Evolutionary conservation across 2,797 vertebrate genomes (phyloP).

Genomic region (Miichthys miiuy): DNA sequence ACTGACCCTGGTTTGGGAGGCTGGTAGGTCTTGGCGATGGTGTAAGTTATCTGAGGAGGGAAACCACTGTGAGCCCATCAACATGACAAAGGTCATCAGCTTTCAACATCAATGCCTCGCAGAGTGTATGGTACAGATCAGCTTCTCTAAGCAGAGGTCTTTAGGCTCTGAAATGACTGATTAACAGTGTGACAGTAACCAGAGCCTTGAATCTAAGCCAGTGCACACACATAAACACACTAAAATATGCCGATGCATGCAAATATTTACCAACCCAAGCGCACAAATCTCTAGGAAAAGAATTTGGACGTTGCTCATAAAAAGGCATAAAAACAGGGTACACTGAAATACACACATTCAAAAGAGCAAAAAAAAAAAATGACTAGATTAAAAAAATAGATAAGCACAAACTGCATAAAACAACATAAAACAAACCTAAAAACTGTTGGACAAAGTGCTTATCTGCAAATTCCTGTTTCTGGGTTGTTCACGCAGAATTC

Average conservation of each 20-base stretch:
- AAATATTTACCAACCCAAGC: not conserved
- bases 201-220: slow-evolving; percentile 18
- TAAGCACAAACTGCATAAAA: too few relatives aligned
- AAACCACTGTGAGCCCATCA: slow-evolving; percentile 55
- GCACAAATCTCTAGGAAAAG: not conserved
- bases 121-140: slow-evolving; percentile 29
- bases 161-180: slow-evolving; percentile 19
- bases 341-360: not conserved
- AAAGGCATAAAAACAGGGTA: not conserved
- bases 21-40: slow-evolving; percentile 89
- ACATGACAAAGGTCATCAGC: slow-evolving; percentile 63
- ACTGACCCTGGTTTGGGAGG: slow-evolving; percentile 84
- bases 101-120: slow-evolving; percentile 42
- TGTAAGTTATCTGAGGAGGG: slow-evolving; percentile 85
- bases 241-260: not conserved
- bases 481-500: not conserved
- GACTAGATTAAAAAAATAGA: not conserved
- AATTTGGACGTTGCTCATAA: not conserved
- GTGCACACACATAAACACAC: not conserved
- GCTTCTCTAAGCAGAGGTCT: slow-evolving; percentile 32
- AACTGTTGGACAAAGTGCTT: not conserved
- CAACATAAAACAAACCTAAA: not conserved
- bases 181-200: slow-evolving; percentile 31
- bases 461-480: not conserved
- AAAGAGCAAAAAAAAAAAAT: too few relatives aligned